Base-by-base conservation (phyloP, 2,888 invertebrate species). In the Criorhina ranunculi region DNA sequence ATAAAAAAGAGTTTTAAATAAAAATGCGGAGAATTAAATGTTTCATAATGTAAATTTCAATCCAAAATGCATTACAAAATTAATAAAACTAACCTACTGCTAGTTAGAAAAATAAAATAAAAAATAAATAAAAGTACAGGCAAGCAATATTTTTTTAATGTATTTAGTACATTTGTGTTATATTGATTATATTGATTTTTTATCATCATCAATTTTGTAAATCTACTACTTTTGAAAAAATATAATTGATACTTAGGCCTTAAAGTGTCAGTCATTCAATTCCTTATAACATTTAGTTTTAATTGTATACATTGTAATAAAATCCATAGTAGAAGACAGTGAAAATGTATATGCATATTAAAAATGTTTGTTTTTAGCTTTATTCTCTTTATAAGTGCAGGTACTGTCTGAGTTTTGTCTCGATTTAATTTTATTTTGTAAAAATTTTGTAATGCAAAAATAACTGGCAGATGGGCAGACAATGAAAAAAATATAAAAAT, bases 191-290 rank as follows among this genome's bases (percentile, higher is more conserved):
- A 31, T 42, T 51, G 11, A 24, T 37, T 67, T 44, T 64, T 42
- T 33, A 37, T 17, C 17, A 49, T 73, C 0, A 15, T 40, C 1
- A 11, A 17, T 40, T 33, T 33, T 44, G 2, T 75, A 79, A 69
- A 60, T 67, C 59, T 64, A 75, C 60, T 35, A 69, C 7, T 49
- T 19, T 42, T 7, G 31, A 46, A 76, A 44, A 85, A 73, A 77
- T 75, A 69, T 75, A 46, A 77, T 72, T 46, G 44, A 67, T 77
- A 87, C 86, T 88, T 86, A 87, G 87, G 88, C 87, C 90, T 89
- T 89, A 89, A 89, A 91, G 91, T 91, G 91, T 91, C 91, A 91
- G 91, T 91, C 91, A 91, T 89, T 91, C 91, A 91, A 91, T 89
- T 88, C 86, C 86, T 85, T 86, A 76, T 53, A 72, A 80, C 62